These are phyloP conservation scores for Yponomeuta malinellus DNA, from an alignment of 2,888 invertebrate genomes.

Conservation along the genomic window DNA sequence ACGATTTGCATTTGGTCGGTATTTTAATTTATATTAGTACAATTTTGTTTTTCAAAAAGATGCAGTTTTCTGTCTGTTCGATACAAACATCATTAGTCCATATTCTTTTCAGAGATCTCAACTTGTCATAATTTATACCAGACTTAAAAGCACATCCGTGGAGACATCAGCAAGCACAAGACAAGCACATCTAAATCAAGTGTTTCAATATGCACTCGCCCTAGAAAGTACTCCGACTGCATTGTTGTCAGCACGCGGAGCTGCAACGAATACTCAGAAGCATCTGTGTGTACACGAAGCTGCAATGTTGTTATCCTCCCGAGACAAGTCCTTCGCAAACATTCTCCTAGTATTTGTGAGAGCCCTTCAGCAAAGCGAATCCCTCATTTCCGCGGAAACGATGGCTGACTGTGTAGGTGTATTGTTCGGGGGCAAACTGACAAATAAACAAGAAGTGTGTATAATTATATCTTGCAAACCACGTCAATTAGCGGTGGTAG, in stretches of 20 bases:
- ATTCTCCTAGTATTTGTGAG: not conserved
- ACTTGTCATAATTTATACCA: not conserved
- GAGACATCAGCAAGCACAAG: not conserved
- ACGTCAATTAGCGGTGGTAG: not conserved
- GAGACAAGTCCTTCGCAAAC: not conserved
- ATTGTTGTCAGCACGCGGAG: not conserved
- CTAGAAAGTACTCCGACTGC: not conserved
- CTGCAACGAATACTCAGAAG: not conserved
- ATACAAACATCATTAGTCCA: no score
- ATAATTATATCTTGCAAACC: not conserved
- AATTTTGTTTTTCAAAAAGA: no score
- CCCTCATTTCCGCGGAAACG: not conserved
- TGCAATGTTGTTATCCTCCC: not conserved
- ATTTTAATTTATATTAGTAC: no score
- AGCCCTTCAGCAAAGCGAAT: not conserved
- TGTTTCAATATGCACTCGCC: not conserved
- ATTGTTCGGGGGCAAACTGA: not conserved
- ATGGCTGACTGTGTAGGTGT: not conserved
- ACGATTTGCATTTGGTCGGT: no score
- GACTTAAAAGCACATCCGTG: not conserved
- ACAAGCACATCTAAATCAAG: not conserved
- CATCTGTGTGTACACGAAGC: not conserved
- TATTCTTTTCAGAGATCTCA: no score
- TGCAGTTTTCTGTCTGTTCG: no score
- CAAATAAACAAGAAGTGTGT: not conserved